A percentile compares a stretch with the other conserved stretches of the same genome.
These are phyloP conservation scores for Eurosta solidaginis DNA, from an alignment of 1,140 invertebrate genomes.

Conservation along the genomic window DNA sequence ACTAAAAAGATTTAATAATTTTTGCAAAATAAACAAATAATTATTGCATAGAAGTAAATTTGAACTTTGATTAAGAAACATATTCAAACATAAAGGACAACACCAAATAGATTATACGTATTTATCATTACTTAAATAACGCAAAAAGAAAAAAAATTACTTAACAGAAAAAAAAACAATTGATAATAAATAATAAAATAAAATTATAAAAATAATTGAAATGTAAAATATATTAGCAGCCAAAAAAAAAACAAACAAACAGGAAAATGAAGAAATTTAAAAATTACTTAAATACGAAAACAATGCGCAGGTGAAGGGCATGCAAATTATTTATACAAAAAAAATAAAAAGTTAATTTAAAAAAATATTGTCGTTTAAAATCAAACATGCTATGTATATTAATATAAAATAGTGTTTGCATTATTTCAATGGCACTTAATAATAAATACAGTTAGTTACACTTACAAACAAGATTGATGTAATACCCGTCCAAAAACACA, in stretches of 20 bases:
- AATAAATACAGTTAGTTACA: conserved; percentile 6
- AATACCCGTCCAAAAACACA: conserved; percentile 58
- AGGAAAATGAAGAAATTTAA: no score
- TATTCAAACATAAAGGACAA: background rate
- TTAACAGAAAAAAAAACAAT: background rate
- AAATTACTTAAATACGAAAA: no score
- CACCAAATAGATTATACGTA: conserved; percentile 27
- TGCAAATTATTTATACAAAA: no score
- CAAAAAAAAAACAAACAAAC: no score
- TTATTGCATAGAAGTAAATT: background rate
- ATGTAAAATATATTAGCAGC: no score
- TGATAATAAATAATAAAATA: background rate
- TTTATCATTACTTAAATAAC: background rate
- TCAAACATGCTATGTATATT: background rate
- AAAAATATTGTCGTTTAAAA: background rate
- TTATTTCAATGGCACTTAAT: background rate
- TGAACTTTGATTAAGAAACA: background rate
- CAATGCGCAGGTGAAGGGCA: no score
- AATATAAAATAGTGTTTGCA: background rate
- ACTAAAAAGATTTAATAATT: no score
- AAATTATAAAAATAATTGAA: no score
- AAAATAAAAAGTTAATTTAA: background rate
- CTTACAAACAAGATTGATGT: conserved; percentile 56
- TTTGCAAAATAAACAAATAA: conserved; percentile 19
- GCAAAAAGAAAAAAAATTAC: background rate